phyloP scores from a whole-genome alignment of 1,140 invertebrate species.

The Diabrotica virgifera region DNA sequence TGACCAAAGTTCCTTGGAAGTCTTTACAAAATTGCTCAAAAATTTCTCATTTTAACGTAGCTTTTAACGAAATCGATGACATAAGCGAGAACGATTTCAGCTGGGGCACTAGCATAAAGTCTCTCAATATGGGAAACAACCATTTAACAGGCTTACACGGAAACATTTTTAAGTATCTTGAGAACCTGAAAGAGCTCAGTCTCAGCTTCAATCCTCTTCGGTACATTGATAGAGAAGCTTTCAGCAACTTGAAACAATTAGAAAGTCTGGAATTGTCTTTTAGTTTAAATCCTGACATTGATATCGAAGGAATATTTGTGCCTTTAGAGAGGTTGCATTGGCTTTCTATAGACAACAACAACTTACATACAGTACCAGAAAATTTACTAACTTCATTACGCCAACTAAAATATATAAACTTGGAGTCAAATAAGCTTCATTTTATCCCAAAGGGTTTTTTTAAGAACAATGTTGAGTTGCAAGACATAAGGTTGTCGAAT shows the following conservation, averaged over 20 bases:
- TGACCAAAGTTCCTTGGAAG: slow-evolving; percentile 66
- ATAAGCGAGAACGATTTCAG: slow-evolving; percentile 71
- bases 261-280: slow-evolving; percentile 84
- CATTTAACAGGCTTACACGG: slow-evolving; percentile 70
- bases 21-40: slow-evolving; percentile 65
- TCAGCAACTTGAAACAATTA: slow-evolving; percentile 69
- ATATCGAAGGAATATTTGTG: slow-evolving; percentile 69
- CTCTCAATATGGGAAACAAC: slow-evolving; percentile 81
- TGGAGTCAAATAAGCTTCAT: slow-evolving; percentile 78
- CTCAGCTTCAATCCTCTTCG: slow-evolving; percentile 84
- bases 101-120: slow-evolving; percentile 81
- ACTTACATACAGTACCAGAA: slow-evolving; percentile 68
- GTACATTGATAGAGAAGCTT: slow-evolving; percentile 72
- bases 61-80: slow-evolving; percentile 79
- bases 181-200: slow-evolving; percentile 77
- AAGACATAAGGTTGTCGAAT: slow-evolving; percentile 72
- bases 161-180: slow-evolving; percentile 67
- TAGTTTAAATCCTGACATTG: slow-evolving; percentile 73
- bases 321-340: slow-evolving; percentile 72
- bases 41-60: slow-evolving; percentile 79
- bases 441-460: slow-evolving; percentile 64
- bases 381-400: slow-evolving; percentile 59
- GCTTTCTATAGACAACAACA: slow-evolving; percentile 87
- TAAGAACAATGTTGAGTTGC: slow-evolving; percentile 68
- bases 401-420: slow-evolving; percentile 76